Conservation (phyloP, 2,797 vertebrate species). For the Phoebastria nigripes region DNA sequence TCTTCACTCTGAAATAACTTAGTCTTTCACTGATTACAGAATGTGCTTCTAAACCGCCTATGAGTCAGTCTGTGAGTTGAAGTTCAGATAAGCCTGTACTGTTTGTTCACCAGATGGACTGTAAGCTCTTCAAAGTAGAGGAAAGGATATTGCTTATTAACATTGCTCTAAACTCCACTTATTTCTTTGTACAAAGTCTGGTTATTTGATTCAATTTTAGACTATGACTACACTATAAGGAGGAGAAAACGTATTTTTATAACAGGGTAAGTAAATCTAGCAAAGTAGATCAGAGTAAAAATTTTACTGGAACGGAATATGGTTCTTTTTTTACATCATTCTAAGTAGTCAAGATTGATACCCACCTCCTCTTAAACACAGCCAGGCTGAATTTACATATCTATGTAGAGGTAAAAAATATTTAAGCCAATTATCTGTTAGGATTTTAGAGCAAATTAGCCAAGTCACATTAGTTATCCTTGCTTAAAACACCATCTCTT, state of each 20-base stretch:
- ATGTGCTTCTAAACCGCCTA: conserved; percentile 31
- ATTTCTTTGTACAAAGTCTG: not conserved
- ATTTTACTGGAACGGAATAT: not conserved
- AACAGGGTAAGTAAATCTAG: not conserved
- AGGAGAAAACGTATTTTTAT: not conserved
- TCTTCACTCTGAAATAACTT: conserved; percentile 63
- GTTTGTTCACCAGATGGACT: conserved; percentile 63
- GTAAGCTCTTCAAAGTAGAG: conserved; percentile 49
- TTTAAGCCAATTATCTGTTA: not conserved
- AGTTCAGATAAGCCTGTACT: conserved; percentile 49
- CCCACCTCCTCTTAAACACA: not conserved
- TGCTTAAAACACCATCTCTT: not conserved
- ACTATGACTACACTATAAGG: not conserved
- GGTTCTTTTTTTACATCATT: not conserved
- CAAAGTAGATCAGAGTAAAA: not conserved
- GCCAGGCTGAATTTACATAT: not conserved
- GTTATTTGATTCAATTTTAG: not conserved
- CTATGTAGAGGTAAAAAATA: not conserved
- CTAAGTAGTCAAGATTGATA: not conserved
- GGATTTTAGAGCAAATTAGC: not conserved
- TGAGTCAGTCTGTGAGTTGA: conserved; percentile 58
- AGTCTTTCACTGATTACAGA: conserved; percentile 65
- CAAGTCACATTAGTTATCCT: not conserved
- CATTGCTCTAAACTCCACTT: not conserved
- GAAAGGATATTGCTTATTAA: conserved; percentile 51